Evolutionary conservation across 1,140 invertebrate genomes (phyloP), one percentile per base, ranked within the genome.

Genomic region (Cydia pomonella): DNA sequence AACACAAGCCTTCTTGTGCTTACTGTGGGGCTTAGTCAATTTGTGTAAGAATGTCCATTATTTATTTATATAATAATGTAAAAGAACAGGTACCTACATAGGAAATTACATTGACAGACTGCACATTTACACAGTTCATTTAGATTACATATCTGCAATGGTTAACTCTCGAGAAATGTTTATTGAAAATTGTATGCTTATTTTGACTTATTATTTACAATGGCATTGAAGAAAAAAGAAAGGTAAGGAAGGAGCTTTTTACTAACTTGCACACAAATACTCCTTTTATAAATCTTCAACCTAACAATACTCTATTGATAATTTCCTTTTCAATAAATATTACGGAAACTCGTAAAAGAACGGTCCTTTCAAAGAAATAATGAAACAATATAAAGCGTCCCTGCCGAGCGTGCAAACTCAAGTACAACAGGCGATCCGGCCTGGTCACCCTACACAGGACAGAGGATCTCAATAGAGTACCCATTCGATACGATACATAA

Each of bases 401-500:
- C 41, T 44, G 41, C 64, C 63, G 63, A 66, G 33, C 25, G 33
- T 29, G 2, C 53, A 7, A 3, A 59, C 50, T 53, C 4, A 21
- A 59, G 10, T 59, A 72, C 7, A 59, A 59, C 44, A 47, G 44
- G 47, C 47, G 47, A 50, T n/a, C 44, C 44, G 16, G 41, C 33
- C 38, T 47, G 41, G 72, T 73, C 72, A 76, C 75, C 75, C 72
- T 73, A 76, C 16, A 16, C 13, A 69, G 64, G 64, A 69, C 33
- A 64, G 29, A 18, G 63, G 75, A 41, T 18, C n/a, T 64, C 69
- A 76, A 44, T 63, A 73, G 44, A 66, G 44, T 63, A 63, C 66
- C 23, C 64, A 64, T 21, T 21, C 59, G 29, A 64, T 75, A 62
- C 50, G 53, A 76, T 76, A 76, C 75, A 76, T 72, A 72, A 73